Conservation (phyloP, 2,113 vertebrate species). For the Myotis yumanensis region DNA sequence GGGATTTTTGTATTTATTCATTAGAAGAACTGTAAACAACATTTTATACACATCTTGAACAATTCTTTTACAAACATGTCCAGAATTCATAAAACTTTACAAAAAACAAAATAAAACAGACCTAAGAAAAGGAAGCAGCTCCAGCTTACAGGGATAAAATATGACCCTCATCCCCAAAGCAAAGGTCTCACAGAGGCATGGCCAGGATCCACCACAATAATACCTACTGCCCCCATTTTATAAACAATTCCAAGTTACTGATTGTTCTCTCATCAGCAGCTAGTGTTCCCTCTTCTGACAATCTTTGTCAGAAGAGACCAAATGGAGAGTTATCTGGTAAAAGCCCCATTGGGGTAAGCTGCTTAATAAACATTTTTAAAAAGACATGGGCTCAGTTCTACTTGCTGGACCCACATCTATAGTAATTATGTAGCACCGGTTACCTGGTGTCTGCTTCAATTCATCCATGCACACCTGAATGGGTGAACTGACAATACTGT, state of each 20-base stretch:
- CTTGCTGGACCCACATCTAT: conserved; percentile 33
- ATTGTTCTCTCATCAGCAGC: conserved; percentile 19
- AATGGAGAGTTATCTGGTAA: neutral
- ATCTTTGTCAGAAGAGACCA: conserved; percentile 31
- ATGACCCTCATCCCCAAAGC: conserved; percentile 1
- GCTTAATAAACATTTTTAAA: conserved; percentile 16
- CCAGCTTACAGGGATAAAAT: neutral
- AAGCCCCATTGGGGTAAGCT: neutral
- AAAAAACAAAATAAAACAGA: conserved; percentile 68
- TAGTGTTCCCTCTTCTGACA: too few relatives aligned
- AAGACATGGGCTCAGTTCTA: conserved; percentile 50
- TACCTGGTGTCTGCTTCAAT: conserved; percentile 47
- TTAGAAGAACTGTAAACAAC: conserved; percentile 73
- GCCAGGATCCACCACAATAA: neutral
- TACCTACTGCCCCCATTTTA: neutral
- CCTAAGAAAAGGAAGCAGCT: conserved; percentile 54
- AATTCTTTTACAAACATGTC: conserved; percentile 60
- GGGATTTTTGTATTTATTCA: conserved; percentile 65
- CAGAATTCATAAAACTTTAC: conserved; percentile 66
- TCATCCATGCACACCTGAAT: neutral
- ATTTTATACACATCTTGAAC: conserved; percentile 68
- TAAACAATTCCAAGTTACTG: neutral
- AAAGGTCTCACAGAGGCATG: conserved; percentile 22
- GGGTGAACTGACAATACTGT: conserved; percentile 13
- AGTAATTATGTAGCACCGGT: conserved; percentile 46